These are phyloP conservation scores for Eudasyphora cyanicolor DNA, from an alignment of 2,888 invertebrate species.

Conservation along the genomic window DNA sequence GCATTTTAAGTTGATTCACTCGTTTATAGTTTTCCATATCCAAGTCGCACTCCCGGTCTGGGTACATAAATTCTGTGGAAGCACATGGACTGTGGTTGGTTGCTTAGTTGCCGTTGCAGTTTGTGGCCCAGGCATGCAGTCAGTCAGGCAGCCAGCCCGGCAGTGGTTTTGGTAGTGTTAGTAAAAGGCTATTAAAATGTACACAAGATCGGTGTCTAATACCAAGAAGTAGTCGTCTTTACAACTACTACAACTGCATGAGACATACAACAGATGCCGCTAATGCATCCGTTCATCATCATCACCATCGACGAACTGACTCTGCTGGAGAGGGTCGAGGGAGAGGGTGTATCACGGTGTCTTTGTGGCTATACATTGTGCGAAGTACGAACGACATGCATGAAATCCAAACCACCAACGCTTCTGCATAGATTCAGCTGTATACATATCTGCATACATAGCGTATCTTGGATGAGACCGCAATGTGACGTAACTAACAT, in stretches of 20 bases:
- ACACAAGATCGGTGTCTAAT: conserved; percentile 29
- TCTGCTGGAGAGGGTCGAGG: neutral
- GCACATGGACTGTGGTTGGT: neutral
- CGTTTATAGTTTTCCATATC: neutral
- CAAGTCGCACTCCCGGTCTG: neutral
- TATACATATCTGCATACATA: too few species aligned
- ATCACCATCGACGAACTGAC: too few species aligned
- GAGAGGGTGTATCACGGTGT: neutral
- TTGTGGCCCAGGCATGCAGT: neutral
- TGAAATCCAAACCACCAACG: conserved; percentile 30
- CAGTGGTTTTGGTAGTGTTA: neutral
- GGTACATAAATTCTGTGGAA: neutral
- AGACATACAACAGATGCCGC: conserved; percentile 61
- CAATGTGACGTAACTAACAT: neutral
- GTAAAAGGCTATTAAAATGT: neutral
- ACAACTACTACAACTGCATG: neutral
- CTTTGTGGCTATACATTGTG: neutral
- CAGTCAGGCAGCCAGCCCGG: neutral
- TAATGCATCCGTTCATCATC: conserved; percentile 43
- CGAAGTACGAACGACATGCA: conserved; percentile 4
- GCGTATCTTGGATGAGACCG: neutral
- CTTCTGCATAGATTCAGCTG: neutral
- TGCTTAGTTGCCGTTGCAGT: neutral
- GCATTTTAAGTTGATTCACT: conserved; percentile 12
- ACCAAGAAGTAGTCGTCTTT: neutral